A percentile compares a stretch with the other conserved stretches of the same genome.
Evolutionary conservation across 2,113 vertebrate genomes (phyloP).

Genomic region (Ellobius talpinus): DNA sequence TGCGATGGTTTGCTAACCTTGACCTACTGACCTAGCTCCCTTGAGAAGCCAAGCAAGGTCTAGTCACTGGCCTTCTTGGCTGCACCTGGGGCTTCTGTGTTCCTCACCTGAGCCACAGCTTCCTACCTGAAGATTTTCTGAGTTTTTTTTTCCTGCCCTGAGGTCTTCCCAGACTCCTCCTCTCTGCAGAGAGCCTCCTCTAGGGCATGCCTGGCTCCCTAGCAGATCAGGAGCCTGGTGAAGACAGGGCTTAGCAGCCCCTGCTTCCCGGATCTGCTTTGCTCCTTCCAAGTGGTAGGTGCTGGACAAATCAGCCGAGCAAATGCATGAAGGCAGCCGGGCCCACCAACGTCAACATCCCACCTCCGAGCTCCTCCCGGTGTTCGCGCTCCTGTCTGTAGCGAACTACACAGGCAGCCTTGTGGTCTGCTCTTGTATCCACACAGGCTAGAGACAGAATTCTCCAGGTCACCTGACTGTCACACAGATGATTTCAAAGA

Average conservation of each 20-base stretch:
- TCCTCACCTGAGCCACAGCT: neutral
- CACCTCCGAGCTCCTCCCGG: neutral
- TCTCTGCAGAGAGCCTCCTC: neutral
- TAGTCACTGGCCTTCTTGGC: neutral
- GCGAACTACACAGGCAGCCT: neutral
- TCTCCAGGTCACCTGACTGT: neutral
- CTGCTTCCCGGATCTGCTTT: neutral
- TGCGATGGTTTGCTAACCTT: neutral
- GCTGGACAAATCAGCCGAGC: neutral
- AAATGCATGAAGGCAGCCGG: neutral
- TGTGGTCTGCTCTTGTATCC: neutral
- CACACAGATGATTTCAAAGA: neutral
- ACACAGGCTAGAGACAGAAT: too few relatives aligned
- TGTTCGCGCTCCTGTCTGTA: neutral
- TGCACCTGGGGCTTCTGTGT: neutral
- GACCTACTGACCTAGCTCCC: neutral
- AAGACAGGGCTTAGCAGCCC: neutral
- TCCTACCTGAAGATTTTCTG: neutral
- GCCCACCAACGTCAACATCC: rapidly evolving
- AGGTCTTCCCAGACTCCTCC: neutral
- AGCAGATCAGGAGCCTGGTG: neutral
- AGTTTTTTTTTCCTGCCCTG: neutral
- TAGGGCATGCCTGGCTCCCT: neutral
- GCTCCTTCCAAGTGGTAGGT: neutral
- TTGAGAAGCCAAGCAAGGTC: neutral